These are phyloP conservation scores for Elachura formosa DNA, from an alignment of 2,113 vertebrate species.

Conservation along the genomic window DNA sequence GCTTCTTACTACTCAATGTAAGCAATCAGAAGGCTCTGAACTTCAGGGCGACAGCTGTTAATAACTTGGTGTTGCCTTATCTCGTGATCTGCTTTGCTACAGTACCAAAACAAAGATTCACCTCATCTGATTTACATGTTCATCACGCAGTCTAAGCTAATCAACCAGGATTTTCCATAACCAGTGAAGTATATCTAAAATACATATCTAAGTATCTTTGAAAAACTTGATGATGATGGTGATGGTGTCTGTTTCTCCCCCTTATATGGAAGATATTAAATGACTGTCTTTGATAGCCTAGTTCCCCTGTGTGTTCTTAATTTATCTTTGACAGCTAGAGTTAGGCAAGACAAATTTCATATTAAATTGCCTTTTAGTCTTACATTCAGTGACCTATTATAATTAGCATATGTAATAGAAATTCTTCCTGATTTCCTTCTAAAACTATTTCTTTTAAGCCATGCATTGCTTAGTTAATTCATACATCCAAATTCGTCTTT, in stretches of 20 bases:
- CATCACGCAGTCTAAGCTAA: neutral
- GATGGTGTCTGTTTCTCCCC: neutral
- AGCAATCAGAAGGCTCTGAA: no score
- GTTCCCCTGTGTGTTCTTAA: neutral
- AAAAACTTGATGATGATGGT: neutral
- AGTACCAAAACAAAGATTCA: neutral
- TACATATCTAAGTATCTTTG: neutral
- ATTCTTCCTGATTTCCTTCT: neutral
- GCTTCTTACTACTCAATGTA: no score
- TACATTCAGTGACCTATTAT: neutral
- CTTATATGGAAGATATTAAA: neutral
- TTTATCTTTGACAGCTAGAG: neutral
- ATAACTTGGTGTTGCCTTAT: neutral
- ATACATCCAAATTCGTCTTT: neutral
- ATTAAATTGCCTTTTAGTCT: slow-evolving; percentile 10
- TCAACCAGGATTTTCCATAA: neutral
- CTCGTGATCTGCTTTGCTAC: neutral
- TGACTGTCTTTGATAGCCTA: neutral
- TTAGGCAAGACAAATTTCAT: neutral
- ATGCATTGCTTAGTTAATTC: neutral
- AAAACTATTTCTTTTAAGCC: neutral
- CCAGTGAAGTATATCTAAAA: neutral
- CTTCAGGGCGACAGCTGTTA: no score
- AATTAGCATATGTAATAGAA: neutral
- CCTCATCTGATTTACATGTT: neutral